Evolutionary conservation across 2,113 vertebrate genomes (phyloP).

Genomic region (Chlorodrepanis virens): DNA sequence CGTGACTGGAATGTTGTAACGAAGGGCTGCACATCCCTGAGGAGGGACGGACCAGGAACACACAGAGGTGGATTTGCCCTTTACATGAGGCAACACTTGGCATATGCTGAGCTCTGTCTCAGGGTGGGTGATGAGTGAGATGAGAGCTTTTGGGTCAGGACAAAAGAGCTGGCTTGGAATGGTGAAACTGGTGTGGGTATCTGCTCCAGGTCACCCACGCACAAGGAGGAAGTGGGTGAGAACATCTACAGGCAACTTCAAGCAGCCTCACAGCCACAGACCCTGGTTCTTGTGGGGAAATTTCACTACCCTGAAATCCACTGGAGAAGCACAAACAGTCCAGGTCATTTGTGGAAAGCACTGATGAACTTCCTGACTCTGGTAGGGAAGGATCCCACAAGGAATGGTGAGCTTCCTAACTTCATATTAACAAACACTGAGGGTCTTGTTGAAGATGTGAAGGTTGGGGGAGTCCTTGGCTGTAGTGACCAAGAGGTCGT

Average conservation of each 20-base stretch:
- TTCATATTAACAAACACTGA: neutral
- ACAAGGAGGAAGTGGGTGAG: neutral
- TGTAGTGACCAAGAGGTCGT: neutral
- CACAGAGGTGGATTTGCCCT: fast-evolving
- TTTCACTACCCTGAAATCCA: neutral
- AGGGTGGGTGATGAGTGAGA: fast-evolving
- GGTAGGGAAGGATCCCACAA: neutral
- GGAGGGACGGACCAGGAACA: neutral
- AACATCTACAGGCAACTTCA: neutral
- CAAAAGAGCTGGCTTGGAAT: neutral
- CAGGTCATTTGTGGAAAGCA: neutral
- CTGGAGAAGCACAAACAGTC: neutral
- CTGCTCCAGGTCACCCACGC: fast-evolving
- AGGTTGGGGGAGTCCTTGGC: neutral
- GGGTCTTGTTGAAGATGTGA: neutral
- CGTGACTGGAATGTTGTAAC: fast-evolving
- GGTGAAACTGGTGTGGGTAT: neutral
- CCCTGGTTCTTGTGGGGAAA: neutral
- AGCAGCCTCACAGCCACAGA: neutral
- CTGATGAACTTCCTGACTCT: neutral
- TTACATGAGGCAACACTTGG: neutral
- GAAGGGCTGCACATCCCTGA: neutral
- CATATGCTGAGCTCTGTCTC: neutral
- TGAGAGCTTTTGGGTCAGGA: neutral
- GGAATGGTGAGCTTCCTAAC: neutral